phyloP scores from a whole-genome alignment of 2,113 vertebrate genomes.

The Melierax canorus region DNA sequence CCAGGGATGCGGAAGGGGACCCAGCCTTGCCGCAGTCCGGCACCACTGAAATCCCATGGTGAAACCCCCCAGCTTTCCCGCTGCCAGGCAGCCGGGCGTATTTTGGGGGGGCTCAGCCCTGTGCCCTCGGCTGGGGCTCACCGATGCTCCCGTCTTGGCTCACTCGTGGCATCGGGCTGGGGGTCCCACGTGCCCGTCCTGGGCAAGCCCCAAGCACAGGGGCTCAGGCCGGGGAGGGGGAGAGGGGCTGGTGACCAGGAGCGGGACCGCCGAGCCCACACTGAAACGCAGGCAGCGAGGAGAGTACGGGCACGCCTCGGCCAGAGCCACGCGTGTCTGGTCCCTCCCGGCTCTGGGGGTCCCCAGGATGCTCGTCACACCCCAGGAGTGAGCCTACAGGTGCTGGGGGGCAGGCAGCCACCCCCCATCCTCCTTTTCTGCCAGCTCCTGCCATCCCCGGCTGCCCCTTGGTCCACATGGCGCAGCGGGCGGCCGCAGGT shows the following conservation, averaged over 20 bases:
- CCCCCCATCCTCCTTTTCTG: background rate
- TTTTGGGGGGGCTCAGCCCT: background rate
- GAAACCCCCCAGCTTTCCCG: accelerated
- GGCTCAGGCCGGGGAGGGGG: background rate
- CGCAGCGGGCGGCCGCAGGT: background rate
- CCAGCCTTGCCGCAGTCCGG: no score
- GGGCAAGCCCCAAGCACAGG: accelerated
- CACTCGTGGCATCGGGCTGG: accelerated
- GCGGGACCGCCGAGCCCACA: background rate
- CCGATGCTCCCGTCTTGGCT: accelerated
- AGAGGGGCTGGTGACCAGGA: background rate
- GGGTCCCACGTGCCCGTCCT: no score
- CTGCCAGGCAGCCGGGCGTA: accelerated
- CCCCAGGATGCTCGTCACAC: background rate
- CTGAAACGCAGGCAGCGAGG: background rate
- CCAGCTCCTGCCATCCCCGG: accelerated
- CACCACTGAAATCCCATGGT: background rate
- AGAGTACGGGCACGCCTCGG: background rate
- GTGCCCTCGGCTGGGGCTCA: background rate
- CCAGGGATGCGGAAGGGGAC: no score
- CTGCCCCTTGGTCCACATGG: accelerated
- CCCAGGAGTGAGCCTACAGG: accelerated
- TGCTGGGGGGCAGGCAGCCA: background rate
- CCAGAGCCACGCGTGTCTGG: accelerated
- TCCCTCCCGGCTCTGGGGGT: background rate